phyloP scores from a whole-genome alignment of 2,113 vertebrate genomes.

The Coracopsis vasa region DNA sequence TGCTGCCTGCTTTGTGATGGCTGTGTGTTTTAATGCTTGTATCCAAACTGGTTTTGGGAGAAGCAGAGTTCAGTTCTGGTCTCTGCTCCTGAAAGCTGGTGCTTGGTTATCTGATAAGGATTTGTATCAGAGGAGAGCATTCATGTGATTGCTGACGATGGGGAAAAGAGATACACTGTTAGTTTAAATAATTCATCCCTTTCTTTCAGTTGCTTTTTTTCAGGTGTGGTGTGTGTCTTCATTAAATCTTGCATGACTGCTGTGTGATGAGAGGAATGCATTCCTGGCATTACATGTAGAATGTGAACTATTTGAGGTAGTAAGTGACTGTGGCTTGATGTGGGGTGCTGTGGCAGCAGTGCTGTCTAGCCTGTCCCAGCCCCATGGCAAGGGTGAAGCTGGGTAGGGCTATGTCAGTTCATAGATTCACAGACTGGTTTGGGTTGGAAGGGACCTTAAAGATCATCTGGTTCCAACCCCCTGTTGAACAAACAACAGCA shows the following conservation, averaged over 20 bases:
- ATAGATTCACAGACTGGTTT: not conserved
- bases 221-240: not conserved
- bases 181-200: conserved; percentile 30
- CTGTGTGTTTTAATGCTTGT: not conserved
- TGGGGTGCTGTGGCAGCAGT: not conserved
- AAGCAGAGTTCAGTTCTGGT: not conserved
- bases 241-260: conserved; percentile 5
- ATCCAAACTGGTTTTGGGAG: not conserved
- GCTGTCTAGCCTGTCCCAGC: not conserved
- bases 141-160: not conserved
- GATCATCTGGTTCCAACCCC: not conserved
- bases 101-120: not conserved
- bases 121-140: not conserved
- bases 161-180: not conserved
- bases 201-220: conserved; percentile 10
- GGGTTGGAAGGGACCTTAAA: not conserved
- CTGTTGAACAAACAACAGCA: not conserved
- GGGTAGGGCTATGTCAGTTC: not conserved
- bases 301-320: not conserved
- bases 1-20: not conserved
- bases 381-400: not conserved
- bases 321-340: not conserved
- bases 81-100: not conserved
- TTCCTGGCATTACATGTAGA: not conserved
- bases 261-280: not conserved